These are phyloP conservation scores for Protodeltote pygarga DNA, from an alignment of 2,888 invertebrate genomes.

Conservation along the genomic window DNA sequence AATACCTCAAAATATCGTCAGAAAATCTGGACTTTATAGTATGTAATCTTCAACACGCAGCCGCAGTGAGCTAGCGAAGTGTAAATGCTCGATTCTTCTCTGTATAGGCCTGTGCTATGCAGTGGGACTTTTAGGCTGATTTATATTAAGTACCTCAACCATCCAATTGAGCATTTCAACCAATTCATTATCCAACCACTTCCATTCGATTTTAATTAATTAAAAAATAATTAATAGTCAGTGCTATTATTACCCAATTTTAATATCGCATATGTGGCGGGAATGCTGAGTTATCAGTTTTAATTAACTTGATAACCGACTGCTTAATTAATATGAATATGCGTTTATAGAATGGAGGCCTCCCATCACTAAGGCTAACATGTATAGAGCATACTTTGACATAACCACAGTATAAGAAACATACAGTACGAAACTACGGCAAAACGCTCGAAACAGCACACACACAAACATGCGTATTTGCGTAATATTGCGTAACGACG, in stretches of 20 bases:
- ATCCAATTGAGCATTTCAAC: not conserved
- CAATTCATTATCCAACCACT: constrained; percentile 21
- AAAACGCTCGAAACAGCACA: too few relatives aligned
- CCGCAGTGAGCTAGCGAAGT: too few relatives aligned
- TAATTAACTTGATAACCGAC: constrained; percentile 53
- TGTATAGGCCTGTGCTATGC: too few relatives aligned
- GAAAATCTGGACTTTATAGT: not conserved
- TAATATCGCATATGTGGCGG: constrained; percentile 39
- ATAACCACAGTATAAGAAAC: too few relatives aligned
- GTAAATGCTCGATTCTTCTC: too few relatives aligned
- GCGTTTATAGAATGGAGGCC: constrained; percentile 28
- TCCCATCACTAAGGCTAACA: too few relatives aligned
- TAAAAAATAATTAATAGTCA: constrained; percentile 37
- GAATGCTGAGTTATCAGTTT: constrained; percentile 49
- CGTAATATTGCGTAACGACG: too few relatives aligned
- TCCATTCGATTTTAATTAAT: constrained; percentile 40
- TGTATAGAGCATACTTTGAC: too few relatives aligned
- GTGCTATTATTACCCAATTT: constrained; percentile 40
- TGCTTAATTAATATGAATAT: constrained; percentile 54
- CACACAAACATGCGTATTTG: too few relatives aligned
- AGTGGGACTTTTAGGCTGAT: too few relatives aligned
- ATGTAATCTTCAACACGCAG: not conserved
- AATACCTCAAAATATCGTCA: not conserved
- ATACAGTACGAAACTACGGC: too few relatives aligned
- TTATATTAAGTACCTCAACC: too few relatives aligned